Conservation (phyloP, 2,888 invertebrate genomes). For the Euplagia quadripunctaria region DNA sequence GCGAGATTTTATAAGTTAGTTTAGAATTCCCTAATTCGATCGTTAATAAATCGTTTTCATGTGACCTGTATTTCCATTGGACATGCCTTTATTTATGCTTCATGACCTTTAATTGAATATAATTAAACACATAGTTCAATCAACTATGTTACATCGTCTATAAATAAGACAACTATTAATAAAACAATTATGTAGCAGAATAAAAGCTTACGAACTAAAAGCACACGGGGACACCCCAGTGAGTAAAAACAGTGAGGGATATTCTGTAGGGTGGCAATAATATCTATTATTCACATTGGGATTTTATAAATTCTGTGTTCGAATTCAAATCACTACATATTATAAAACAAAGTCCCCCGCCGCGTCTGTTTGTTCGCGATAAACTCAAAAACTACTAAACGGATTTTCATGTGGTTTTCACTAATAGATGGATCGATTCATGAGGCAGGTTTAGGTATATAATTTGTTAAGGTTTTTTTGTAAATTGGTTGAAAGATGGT, state of each 20-base stretch:
- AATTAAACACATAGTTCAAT: background rate
- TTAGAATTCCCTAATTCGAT: no score
- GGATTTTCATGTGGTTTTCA: no score
- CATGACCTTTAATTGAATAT: background rate
- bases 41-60: no score
- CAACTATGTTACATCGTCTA: background rate
- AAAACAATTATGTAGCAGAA: slow-evolving; percentile 25
- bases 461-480: no score
- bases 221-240: slow-evolving; percentile 35
- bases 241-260: slow-evolving; percentile 45
- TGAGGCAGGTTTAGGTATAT: no score
- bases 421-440: no score
- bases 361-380: no score
- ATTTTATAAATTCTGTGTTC: background rate
- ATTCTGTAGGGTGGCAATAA: slow-evolving; percentile 39
- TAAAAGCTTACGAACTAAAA: slow-evolving; percentile 44
- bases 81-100: background rate
- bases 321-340: background rate
- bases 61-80: background rate
- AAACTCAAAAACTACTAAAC: no score
- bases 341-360: no score
- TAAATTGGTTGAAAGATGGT: no score
- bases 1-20: no score
- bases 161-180: slow-evolving; percentile 1
- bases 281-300: background rate